Percentiles rank a stretch among this genome's conserved stretches.
Conservation (phyloP, 2,797 vertebrate species). For the Rhinophrynus dorsalis region DNA sequence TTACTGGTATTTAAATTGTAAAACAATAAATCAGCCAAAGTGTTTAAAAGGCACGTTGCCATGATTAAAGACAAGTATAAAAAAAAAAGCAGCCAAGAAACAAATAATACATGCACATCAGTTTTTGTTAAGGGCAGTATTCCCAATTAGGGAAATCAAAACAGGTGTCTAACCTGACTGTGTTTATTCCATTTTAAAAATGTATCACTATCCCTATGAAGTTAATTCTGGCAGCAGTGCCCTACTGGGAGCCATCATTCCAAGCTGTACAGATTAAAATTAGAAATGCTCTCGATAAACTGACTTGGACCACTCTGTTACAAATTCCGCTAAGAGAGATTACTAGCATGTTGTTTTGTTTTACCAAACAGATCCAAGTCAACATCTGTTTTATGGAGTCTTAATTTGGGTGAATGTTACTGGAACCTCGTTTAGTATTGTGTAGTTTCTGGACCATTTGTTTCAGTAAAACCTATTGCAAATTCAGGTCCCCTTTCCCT, state of each 20-base stretch:
- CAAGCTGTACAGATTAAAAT: neutral
- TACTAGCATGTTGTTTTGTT: neutral
- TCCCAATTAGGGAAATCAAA: constrained; percentile 35
- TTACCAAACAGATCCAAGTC: neutral
- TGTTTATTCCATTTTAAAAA: constrained; percentile 7
- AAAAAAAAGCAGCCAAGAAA: constrained; percentile 10
- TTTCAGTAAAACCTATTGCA: neutral
- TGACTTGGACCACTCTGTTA: neutral
- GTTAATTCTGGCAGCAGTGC: neutral
- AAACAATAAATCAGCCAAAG: constrained; percentile 11
- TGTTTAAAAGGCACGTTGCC: neutral
- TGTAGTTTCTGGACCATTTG: neutral
- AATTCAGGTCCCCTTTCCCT: too few species aligned
- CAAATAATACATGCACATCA: neutral
- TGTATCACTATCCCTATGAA: neutral
- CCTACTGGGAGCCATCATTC: neutral
- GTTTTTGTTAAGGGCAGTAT: constrained; percentile 13
- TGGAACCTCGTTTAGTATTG: neutral
- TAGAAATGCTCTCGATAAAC: neutral
- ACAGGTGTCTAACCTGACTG: neutral
- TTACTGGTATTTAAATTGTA: neutral
- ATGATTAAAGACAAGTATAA: constrained; percentile 10
- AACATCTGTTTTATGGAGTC: constrained; percentile 1
- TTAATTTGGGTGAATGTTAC: neutral
- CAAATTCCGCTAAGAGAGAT: neutral